Base-by-base conservation (phyloP, 1,140 invertebrate genomes). In the Eurosta solidaginis region DNA sequence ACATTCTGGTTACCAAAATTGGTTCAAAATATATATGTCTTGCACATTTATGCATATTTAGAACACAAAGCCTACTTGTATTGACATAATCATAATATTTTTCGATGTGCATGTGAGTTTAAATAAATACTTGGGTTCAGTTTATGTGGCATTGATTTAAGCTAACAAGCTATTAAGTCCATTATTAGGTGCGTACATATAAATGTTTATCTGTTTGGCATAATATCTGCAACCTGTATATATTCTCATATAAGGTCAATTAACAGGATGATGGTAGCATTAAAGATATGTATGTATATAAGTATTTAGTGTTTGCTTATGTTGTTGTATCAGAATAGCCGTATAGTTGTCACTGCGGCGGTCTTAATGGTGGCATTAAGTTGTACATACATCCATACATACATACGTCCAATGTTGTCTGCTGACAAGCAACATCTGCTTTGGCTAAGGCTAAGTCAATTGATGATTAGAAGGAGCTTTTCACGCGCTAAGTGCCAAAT, bases 391-490 rank as follows among this genome's bases (percentile, higher is more conserved):
- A 7, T 12, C 54, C 6, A 33, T 29, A 29, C 25, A n/a, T n/a
- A 29, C 12, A n/a, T 47, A 14, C 7, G 2, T 12, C 54, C 6
- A 33, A 14, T 25, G 9, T 54, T 54, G 27, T 10, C 54, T 59
- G 54, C 54, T 59, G 54, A 59, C 27, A 59, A 17, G 54, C 54
- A 33, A 59, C 54, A 59, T 25, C 54, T 59, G 27, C 27, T 29
- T 17, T n/a, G n/a, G 54, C 54, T 27, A 54, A 54, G 27, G 50
- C 27, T 59, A 27, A 59, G 29, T 10, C 54, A 59, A 59, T 59
- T 59, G 54, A 29, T 59, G 54, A 33, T 59, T 59, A 59, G 29
- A 33, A 59, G 54, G 29, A 59, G 54, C 54, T 59, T 59, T 59
- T 59, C 54, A 33, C 54, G 27, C 27, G 54, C 54, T 59, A 14